Percentiles rank a stretch among this genome's conserved stretches.
Evolutionary conservation across 2,888 invertebrate species (phyloP).

Genomic region (Silvanus unidentatus): DNA sequence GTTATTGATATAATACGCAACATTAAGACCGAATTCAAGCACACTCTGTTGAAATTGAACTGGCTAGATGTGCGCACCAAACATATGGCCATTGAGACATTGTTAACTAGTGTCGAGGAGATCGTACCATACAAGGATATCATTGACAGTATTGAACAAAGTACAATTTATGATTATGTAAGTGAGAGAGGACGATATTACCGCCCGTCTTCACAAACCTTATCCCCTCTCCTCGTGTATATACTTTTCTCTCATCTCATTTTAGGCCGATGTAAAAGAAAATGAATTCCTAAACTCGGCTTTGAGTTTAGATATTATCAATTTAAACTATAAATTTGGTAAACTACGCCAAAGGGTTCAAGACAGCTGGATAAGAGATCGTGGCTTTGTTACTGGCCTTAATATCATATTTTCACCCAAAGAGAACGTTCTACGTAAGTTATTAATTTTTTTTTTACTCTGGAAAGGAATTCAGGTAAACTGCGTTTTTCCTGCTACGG

Average conservation of each 20-base stretch:
- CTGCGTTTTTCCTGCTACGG: background rate
- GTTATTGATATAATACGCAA: conserved; percentile 34
- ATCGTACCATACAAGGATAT: conserved; percentile 33
- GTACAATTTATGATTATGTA: conserved; percentile 29
- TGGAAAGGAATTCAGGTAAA: too few relatives aligned
- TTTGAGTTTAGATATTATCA: conserved; percentile 26
- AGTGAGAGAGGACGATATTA: conserved; percentile 16
- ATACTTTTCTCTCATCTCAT: conserved; percentile 8
- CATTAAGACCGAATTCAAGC: conserved; percentile 37
- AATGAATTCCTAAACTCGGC: conserved; percentile 28
- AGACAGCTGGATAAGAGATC: conserved; percentile 27
- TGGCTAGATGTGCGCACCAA: conserved; percentile 41
- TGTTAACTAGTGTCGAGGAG: conserved; percentile 33
- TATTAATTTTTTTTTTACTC: background rate
- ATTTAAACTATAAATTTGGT: conserved; percentile 25
- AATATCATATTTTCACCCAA: conserved; percentile 27
- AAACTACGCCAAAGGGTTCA: conserved; percentile 22
- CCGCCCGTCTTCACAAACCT: too few relatives aligned
- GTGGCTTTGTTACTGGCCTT: conserved; percentile 28
- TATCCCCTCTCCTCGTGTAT: too few relatives aligned
- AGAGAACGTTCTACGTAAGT: conserved; percentile 33
- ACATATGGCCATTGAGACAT: conserved; percentile 31
- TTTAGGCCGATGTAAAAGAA: conserved; percentile 27
- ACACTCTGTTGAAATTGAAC: conserved; percentile 29
- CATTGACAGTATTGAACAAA: conserved; percentile 21